Percentiles rank a stretch among this genome's conserved stretches.
Conservation (phyloP, 1,140 invertebrate genomes). For the Uloborus diversus region DNA sequence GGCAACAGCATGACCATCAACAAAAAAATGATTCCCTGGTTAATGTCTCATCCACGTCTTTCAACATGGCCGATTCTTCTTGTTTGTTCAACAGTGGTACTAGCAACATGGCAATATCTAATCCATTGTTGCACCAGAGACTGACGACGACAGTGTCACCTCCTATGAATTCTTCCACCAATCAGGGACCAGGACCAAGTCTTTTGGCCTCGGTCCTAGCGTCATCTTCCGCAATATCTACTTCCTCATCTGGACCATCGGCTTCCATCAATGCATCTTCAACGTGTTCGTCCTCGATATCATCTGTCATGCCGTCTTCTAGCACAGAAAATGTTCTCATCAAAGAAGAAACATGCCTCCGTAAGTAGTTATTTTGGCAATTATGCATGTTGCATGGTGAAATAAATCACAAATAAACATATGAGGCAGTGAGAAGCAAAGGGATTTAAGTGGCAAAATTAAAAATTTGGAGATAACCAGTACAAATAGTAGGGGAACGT, state of each 20-base stretch:
- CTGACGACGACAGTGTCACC: neutral
- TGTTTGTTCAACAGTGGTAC: conserved; percentile 13
- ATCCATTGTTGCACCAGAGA: conserved; percentile 33
- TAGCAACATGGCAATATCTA: conserved; percentile 19
- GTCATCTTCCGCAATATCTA: neutral
- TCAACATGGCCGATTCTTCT: conserved; percentile 2
- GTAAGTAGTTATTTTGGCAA: conserved; percentile 7
- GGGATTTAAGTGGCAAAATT: too few relatives aligned
- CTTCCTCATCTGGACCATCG: neutral
- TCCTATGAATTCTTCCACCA: neutral
- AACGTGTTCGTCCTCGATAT: neutral
- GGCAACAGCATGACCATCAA: neutral
- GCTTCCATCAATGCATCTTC: conserved; percentile 14
- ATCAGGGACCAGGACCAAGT: neutral
- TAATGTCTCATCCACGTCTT: neutral
- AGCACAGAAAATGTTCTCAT: neutral
- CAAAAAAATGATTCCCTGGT: neutral
- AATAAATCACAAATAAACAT: too few relatives aligned
- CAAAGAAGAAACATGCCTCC: neutral
- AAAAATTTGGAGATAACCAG: too few relatives aligned
- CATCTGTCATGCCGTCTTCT: neutral
- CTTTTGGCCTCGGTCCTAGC: neutral
- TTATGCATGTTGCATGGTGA: too few relatives aligned
- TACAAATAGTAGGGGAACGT: too few relatives aligned
- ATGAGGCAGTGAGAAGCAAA: too few relatives aligned